phyloP scores from a whole-genome alignment of 2,888 invertebrate species.

The Xestia rhomboidea region DNA sequence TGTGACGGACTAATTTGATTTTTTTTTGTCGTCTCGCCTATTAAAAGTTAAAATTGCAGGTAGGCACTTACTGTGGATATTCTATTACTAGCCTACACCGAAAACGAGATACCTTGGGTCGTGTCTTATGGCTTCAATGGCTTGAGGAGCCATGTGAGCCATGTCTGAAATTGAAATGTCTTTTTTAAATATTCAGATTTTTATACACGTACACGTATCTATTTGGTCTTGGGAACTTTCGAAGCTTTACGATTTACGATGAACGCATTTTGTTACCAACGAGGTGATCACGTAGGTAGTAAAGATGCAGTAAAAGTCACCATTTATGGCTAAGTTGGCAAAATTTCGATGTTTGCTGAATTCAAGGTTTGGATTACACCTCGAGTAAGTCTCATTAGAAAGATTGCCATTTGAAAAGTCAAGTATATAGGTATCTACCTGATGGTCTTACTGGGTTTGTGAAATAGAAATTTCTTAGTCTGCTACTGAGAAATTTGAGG shows the following conservation, averaged over 20 bases:
- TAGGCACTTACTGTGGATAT: too few relatives aligned
- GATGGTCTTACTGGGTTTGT: neutral
- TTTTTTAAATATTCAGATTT: neutral
- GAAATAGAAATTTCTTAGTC: neutral
- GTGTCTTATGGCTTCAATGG: neutral
- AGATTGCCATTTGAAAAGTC: neutral
- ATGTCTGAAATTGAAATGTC: neutral
- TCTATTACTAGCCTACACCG: too few relatives aligned
- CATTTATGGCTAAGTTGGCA: conserved; percentile 8
- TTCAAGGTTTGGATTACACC: conserved; percentile 1
- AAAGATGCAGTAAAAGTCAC: conserved; percentile 3
- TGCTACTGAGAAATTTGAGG: too few relatives aligned
- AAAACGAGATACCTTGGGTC: neutral
- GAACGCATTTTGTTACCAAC: conserved; percentile 21
- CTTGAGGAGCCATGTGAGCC: neutral
- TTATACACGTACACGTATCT: neutral
- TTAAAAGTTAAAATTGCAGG: too few relatives aligned
- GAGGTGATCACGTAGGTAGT: conserved; percentile 24
- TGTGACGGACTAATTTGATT: too few relatives aligned
- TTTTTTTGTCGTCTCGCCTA: too few relatives aligned
- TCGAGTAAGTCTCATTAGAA: neutral
- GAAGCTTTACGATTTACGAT: conserved; percentile 18
- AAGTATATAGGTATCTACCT: neutral
- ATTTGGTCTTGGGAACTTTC: conserved; percentile 22
- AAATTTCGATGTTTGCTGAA: conserved; percentile 6